Conservation (phyloP, 2,888 invertebrate species). For the Drosophila tripunctata region DNA sequence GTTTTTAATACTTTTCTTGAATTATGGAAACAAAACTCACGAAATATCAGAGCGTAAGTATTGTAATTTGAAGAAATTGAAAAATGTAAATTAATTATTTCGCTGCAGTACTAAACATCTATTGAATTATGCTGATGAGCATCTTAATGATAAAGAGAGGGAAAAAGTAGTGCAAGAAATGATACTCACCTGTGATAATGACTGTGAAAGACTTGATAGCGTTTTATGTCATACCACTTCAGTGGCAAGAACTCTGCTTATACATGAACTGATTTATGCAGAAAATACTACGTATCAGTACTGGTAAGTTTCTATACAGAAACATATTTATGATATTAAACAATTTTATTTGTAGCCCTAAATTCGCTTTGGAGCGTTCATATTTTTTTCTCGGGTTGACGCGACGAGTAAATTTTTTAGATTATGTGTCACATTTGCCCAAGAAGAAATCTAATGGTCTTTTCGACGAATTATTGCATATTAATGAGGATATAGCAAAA, state of each 20-base stretch:
- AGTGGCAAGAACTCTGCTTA: background rate
- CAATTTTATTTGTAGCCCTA: background rate
- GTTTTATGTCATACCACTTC: too few relatives aligned
- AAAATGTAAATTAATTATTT: too few relatives aligned
- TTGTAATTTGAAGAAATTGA: too few relatives aligned
- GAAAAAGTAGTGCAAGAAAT: background rate
- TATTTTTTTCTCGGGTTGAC: too few relatives aligned
- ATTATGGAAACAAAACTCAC: background rate
- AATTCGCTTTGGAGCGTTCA: background rate
- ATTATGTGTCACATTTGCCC: too few relatives aligned
- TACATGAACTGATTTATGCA: background rate
- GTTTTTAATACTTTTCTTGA: background rate
- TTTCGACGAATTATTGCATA: background rate
- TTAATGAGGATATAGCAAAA: too few relatives aligned
- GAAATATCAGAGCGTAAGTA: too few relatives aligned
- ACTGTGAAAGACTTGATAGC: background rate
- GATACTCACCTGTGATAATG: too few relatives aligned
- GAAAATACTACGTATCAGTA: background rate
- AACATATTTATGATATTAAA: too few relatives aligned
- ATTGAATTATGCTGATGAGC: background rate
- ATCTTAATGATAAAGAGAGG: background rate
- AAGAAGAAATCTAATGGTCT: too few relatives aligned
- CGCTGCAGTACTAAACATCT: background rate
- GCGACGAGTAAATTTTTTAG: too few relatives aligned
- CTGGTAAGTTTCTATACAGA: too few relatives aligned